Conservation (phyloP, 2,113 vertebrate genomes). For the Galbula dea region DNA sequence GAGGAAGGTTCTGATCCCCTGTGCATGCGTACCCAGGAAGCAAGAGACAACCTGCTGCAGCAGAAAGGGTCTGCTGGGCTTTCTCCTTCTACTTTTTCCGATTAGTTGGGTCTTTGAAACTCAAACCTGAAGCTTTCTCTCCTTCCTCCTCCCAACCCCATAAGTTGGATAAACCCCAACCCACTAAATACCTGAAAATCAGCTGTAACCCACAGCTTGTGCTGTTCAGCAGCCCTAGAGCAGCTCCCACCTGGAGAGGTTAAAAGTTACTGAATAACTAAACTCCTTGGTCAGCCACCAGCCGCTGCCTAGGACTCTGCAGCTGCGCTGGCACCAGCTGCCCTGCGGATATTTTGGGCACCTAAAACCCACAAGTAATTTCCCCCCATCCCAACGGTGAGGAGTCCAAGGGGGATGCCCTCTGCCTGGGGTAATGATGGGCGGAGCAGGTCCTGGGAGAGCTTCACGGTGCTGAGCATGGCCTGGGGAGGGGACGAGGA, state of each 20-base stretch:
- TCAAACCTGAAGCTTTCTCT: background rate
- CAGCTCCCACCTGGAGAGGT: background rate
- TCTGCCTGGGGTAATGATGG: fast-evolving
- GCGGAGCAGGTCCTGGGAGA: fast-evolving
- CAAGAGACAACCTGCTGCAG: background rate
- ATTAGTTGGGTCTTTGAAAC: background rate
- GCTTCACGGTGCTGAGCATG: fast-evolving
- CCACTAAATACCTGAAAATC: background rate
- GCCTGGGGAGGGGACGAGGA: background rate
- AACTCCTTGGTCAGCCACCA: fast-evolving
- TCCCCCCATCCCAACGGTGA: background rate
- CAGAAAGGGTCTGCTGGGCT: background rate
- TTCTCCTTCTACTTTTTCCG: background rate
- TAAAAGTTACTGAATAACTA: slow-evolving; percentile 52
- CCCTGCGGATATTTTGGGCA: background rate
- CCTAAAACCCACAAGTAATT: fast-evolving
- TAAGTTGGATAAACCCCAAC: fast-evolving
- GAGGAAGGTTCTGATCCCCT: background rate
- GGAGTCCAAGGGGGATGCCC: background rate
- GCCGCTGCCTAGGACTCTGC: background rate
- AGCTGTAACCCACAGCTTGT: background rate
- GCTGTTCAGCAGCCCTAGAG: background rate
- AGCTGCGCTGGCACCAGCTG: background rate
- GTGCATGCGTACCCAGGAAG: fast-evolving
- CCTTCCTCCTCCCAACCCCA: background rate